Evolutionary conservation across 2,797 vertebrate genomes (phyloP).

Genomic region (Molothrus ater): DNA sequence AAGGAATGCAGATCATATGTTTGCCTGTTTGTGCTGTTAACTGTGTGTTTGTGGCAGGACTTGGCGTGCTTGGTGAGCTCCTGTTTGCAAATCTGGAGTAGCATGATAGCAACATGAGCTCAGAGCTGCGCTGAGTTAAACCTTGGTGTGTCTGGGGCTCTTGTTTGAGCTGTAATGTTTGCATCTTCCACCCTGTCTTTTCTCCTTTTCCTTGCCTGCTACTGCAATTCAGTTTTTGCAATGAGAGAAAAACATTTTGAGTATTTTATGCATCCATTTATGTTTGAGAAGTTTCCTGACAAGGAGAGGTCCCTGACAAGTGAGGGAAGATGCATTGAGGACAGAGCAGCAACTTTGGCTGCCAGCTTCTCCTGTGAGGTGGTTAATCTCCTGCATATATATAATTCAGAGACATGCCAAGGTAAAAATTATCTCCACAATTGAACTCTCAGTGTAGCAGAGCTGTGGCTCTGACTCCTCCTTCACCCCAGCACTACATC

Average conservation of each 20-base stretch:
- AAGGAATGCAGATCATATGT: neutral
- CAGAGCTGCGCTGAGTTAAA: neutral
- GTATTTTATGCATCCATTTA: fast-evolving
- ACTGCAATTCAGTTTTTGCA: neutral
- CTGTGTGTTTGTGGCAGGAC: neutral
- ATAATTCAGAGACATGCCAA: neutral
- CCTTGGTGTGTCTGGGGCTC: neutral
- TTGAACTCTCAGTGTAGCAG: neutral
- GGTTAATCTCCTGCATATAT: neutral
- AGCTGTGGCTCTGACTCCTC: neutral
- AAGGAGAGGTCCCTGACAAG: neutral
- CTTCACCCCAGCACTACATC: fast-evolving
- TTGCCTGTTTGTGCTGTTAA: neutral
- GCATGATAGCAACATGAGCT: fast-evolving
- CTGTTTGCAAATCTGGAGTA: neutral
- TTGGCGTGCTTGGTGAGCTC: neutral
- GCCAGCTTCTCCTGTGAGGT: neutral
- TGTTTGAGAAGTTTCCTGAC: neutral
- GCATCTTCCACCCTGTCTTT: neutral
- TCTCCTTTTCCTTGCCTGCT: neutral
- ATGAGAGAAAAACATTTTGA: neutral
- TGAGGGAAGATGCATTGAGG: neutral
- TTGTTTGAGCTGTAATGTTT: neutral
- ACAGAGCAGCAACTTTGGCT: neutral
- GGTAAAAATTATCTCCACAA: neutral